These are phyloP conservation scores for Drosophila hamatofila DNA, from an alignment of 2,888 invertebrate species.

Conservation along the genomic window DNA sequence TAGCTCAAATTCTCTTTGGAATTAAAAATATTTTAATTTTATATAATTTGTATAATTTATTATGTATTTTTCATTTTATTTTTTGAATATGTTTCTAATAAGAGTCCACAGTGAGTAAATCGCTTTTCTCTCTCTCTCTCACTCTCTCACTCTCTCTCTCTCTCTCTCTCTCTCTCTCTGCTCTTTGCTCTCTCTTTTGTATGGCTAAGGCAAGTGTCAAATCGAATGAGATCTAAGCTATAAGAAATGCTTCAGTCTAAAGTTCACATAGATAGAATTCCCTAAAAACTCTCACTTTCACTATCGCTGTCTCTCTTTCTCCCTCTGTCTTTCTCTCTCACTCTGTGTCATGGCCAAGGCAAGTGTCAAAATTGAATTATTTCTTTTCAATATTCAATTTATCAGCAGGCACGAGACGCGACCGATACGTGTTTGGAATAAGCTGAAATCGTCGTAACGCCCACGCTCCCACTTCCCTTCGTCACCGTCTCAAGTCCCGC, in stretches of 20 bases:
- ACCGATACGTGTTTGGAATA: conserved; percentile 80
- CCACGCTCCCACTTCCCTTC: not conserved
- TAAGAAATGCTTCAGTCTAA: not conserved
- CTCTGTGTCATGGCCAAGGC: conserved; percentile 20
- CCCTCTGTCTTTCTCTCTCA: not conserved
- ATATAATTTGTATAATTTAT: no score
- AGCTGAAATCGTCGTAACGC: not conserved
- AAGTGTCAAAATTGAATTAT: conserved; percentile 81
- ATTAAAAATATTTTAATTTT: no score
- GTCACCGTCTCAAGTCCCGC: not conserved
- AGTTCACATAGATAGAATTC: conserved; percentile 25
- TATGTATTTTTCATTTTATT: no score
- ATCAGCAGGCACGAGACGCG: conserved; percentile 71
- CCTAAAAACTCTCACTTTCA: conserved; percentile 4
- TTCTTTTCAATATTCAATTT: conserved; percentile 84
- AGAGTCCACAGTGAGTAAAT: no score
- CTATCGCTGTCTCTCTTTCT: not conserved
- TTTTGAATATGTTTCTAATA: no score
- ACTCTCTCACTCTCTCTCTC: no score
- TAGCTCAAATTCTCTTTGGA: no score
- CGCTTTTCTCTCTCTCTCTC: no score
- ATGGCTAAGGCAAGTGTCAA: not conserved
- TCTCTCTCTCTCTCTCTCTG: not conserved
- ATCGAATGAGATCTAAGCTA: not conserved
- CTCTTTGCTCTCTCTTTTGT: not conserved